Evolutionary conservation across 1,140 invertebrate genomes (phyloP), one percentile per base, ranked within the genome.

Genomic region (Macrotrachela quadricornifera): DNA sequence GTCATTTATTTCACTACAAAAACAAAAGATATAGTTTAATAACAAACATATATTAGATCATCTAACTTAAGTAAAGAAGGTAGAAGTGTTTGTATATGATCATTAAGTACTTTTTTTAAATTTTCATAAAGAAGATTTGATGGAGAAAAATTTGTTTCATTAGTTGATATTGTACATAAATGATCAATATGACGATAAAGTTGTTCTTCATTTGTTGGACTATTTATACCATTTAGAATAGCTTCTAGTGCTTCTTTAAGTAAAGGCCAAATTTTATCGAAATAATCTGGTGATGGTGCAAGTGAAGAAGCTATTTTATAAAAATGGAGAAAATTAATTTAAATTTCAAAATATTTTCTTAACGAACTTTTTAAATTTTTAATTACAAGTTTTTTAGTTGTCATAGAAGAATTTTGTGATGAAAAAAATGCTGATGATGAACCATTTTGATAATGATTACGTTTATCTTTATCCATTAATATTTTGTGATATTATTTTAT

Each of bases 341-440:
- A n/a, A n/a, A n/a, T n/a, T n/a, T n/a, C n/a, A 44, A 44, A 18
- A 9, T 44, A 44, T 3, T 44, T 15, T 6, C 6, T 44, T 4
- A 18, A n/a, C 17, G n/a, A 46, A 52, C 50, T 18, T 53, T 53
- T 53, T 6, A 53, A 44, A 36, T 53, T 53, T 53, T 47, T 53
- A 14, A 53, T 53, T 15, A 48, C 38, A 13, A 53, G 30, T 17
- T 42, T 40, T 36, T 53, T 53, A 12, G 51, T 36, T 48, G 51
- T 40, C 46, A 8, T 30, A 30, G 21, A 30, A 30, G 21, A 30
- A 30, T 30, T 30, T 30, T 30, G 21, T 30, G 21, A 30, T 4
- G 21, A 30, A 4, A 30, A 8, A 30, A 30, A 30, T 4, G 21
- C 21, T 4, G 21, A 30, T 30, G 21, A 30, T 30, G 21, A 4